Evolutionary conservation across 2,797 vertebrate genomes (phyloP), one percentile per base, ranked within the genome.

Genomic region (Diplodus puntazzo): DNA sequence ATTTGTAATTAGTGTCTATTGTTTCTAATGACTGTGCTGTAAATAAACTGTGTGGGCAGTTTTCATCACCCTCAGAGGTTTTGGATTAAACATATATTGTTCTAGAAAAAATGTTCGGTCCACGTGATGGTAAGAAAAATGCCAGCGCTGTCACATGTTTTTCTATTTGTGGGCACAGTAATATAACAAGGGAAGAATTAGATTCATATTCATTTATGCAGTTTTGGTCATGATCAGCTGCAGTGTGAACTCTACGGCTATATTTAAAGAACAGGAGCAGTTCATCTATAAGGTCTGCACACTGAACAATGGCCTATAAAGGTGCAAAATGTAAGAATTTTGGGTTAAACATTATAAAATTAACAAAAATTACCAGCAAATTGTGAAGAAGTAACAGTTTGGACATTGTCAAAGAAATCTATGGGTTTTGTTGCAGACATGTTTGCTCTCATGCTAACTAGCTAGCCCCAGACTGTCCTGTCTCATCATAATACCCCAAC

Each of bases 1-100:
- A 17, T 52, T 73, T 81, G 58, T 83, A 87, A 83, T 88, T 73
- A 69, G 50, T 50, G 59, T 46, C 72, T 63, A 49, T 70, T 74
- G 75, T 71, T 20, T 20, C 23, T 67, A 59, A 85, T 62, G 57
- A 81, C 76, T 73, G 72, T 50, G 50, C 30, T 75, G 64, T 79
- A 73, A 81, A 68, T 74, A 27, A 68, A 58, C 62, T 58, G 57
- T 27, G 49, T 27, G 25, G 55, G 34, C 58, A n/a, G 20, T 50
- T 77, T 50, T 39, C 14, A 63, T 8, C 43, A 2, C 14, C 20
- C 53, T 11, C 0, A 10, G 27, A 52, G 42, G 52, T 45, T 73
- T 84, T 34, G 21, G 50, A 70, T 20, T 3, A 1, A n/a, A 65
- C 46, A 61, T 23, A 17, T 59, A 67, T 63, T 45, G 13, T 66